Evolutionary conservation across 2,888 invertebrate genomes (phyloP).

Genomic region (Chloromyia formosa): DNA sequence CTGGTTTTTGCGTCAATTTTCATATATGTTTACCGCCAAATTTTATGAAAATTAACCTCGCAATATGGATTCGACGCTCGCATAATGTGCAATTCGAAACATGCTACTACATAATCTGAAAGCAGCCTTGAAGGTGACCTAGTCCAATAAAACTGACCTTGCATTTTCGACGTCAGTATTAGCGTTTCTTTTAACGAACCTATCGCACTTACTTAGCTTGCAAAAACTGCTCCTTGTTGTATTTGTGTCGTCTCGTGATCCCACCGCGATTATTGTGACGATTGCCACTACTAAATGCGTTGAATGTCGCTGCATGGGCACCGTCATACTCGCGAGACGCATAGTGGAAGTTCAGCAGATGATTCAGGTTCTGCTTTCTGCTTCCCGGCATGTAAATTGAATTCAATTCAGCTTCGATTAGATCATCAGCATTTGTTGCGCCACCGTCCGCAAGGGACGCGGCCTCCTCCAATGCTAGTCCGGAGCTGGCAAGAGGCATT

Average conservation of each 20-base stretch:
- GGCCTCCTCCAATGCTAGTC: slow-evolving; percentile 61
- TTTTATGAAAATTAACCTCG: too few relatives aligned
- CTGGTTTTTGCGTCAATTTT: too few relatives aligned
- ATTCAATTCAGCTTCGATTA: slow-evolving; percentile 76
- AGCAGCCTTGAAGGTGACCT: too few relatives aligned
- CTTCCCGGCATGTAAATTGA: slow-evolving; percentile 85
- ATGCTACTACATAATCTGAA: too few relatives aligned
- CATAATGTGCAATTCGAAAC: too few relatives aligned
- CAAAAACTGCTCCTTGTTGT: slow-evolving; percentile 92
- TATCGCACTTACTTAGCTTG: slow-evolving; percentile 83
- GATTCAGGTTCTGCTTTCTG: slow-evolving; percentile 92
- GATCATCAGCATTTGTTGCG: slow-evolving; percentile 52
- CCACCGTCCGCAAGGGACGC: slow-evolving; percentile 51
- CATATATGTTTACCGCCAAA: too few relatives aligned
- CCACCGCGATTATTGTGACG: slow-evolving; percentile 50
- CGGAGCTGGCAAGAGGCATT: slow-evolving; percentile 59
- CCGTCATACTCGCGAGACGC: slow-evolving; percentile 68
- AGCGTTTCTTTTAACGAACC: not conserved
- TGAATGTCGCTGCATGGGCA: slow-evolving; percentile 52
- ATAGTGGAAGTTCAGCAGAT: slow-evolving; percentile 92
- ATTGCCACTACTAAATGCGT: slow-evolving; percentile 48
- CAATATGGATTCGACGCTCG: too few relatives aligned
- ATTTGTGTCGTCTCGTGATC: slow-evolving; percentile 69
- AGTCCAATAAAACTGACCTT: not conserved
- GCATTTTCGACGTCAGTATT: not conserved